Evolutionary conservation across 2,888 invertebrate genomes (phyloP).

Genomic region (Pteria penguin): DNA sequence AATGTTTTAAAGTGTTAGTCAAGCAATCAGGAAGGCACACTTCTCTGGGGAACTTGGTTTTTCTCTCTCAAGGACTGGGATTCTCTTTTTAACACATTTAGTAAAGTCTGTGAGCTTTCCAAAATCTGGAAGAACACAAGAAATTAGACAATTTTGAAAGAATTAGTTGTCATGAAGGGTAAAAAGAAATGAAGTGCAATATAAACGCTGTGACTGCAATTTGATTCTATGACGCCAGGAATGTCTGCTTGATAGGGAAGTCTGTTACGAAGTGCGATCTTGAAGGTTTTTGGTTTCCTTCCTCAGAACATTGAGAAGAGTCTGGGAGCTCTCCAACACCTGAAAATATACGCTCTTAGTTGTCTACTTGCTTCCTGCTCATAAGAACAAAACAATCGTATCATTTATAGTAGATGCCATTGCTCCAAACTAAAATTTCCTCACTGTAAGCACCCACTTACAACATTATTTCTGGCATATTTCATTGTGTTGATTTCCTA

Average conservation of each 20-base stretch:
- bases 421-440: too few species aligned
- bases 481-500: too few species aligned
- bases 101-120: conserved; percentile 80
- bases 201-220: too few species aligned
- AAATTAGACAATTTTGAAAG: neutral
- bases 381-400: too few species aligned
- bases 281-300: conserved; percentile 74
- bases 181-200: neutral
- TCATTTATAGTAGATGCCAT: too few species aligned
- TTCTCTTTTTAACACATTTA: conserved; percentile 79
- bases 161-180: neutral
- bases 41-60: conserved; percentile 10
- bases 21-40: conserved; percentile 1
- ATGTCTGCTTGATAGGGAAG: too few species aligned
- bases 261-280: conserved; percentile 63
- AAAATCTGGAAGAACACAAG: conserved; percentile 76
- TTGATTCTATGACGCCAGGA: too few species aligned
- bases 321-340: conserved; percentile 80
- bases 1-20: too few species aligned
- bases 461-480: too few species aligned
- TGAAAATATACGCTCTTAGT: conserved; percentile 60
- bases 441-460: too few species aligned
- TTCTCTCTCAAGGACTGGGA: conserved; percentile 73
- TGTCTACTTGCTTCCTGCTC: too few species aligned
- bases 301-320: conserved; percentile 78